Evolutionary conservation across 2,797 vertebrate species (phyloP).

Genomic region (Pyrocephalus nanus): DNA sequence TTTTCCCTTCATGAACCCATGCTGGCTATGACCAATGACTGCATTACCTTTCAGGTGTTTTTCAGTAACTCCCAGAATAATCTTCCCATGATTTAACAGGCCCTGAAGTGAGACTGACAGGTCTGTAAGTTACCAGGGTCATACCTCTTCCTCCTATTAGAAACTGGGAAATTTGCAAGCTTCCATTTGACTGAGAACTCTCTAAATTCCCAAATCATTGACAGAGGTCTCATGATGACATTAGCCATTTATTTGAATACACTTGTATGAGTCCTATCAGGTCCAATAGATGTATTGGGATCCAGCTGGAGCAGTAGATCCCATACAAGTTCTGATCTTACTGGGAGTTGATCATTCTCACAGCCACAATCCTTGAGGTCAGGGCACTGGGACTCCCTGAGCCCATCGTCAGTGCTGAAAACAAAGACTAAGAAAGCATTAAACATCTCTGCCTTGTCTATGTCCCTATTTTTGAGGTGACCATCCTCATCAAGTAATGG

Average conservation of each 20-base stretch:
- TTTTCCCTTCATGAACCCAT: neutral
- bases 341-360: no score
- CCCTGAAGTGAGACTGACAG: neutral
- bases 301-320: neutral
- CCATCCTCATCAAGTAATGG: no score
- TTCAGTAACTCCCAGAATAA: neutral
- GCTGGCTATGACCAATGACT: neutral
- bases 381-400: neutral
- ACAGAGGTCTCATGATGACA: neutral
- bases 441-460: no score
- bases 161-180: neutral
- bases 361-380: no score
- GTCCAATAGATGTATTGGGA: neutral
- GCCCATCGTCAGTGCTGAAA: neutral
- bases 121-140: neutral
- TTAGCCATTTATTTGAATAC: neutral
- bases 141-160: neutral
- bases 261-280: neutral
- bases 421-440: neutral
- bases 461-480: no score
- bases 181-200: neutral
- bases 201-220: neutral
- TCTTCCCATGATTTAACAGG: neutral
- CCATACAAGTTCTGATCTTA: neutral
- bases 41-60: neutral